Conservation (phyloP, 1,140 invertebrate species). For the Neotoxoptera formosana region DNA sequence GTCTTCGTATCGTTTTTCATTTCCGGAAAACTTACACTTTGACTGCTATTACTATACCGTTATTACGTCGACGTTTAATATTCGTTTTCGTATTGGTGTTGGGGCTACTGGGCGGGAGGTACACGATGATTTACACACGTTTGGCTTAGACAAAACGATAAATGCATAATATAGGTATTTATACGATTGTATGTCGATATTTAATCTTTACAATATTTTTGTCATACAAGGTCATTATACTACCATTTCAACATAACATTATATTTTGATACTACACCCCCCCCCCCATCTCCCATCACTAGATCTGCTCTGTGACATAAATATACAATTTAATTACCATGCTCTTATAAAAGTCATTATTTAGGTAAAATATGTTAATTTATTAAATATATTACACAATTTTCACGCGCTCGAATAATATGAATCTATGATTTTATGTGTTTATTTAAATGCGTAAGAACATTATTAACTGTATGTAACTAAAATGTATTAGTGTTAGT, state of each 20-base stretch:
- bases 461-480: too few relatives aligned
- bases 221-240: neutral
- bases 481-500: too few relatives aligned
- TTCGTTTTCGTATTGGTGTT: neutral
- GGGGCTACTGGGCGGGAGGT: neutral
- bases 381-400: neutral
- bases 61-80: neutral
- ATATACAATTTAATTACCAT: too few relatives aligned
- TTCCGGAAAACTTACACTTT: neutral
- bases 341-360: too few relatives aligned
- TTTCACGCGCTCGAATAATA: neutral
- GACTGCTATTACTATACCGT: neutral
- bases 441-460: too few relatives aligned
- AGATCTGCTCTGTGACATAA: too few relatives aligned
- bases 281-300: too few relatives aligned
- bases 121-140: neutral
- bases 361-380: too few relatives aligned
- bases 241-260: neutral
- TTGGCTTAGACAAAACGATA: neutral
- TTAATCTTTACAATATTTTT: neutral
- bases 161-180: neutral
- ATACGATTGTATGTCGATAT: too few relatives aligned
- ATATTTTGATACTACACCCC: neutral
- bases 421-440: too few relatives aligned
- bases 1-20: neutral